Evolutionary conservation across 2,797 vertebrate species (phyloP).

Genomic region (Melanotaenia trifasciata): DNA sequence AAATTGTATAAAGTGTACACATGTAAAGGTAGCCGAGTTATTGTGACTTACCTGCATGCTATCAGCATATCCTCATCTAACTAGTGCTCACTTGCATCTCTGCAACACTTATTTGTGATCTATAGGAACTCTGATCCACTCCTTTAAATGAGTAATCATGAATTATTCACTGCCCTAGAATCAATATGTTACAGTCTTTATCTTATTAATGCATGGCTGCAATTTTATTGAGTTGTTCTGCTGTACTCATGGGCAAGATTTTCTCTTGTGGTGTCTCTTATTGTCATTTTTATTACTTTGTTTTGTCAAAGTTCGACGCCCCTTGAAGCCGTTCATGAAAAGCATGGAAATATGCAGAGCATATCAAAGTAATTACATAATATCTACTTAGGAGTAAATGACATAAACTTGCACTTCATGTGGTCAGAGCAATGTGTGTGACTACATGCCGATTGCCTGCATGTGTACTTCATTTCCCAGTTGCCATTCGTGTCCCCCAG

Average conservation of each 20-base stretch:
- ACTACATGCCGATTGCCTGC: conserved; percentile 25
- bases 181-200: background rate
- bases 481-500: conserved; percentile 44
- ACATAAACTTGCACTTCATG: conserved; percentile 1
- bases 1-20: background rate
- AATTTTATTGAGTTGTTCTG: too few relatives aligned
- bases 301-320: background rate
- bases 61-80: background rate
- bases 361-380: conserved; percentile 13
- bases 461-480: conserved; percentile 49
- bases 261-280: too few relatives aligned
- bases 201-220: background rate
- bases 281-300: background rate
- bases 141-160: background rate
- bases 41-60: too few relatives aligned
- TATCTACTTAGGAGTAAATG: background rate
- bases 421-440: background rate
- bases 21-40: background rate
- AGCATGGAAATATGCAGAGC: background rate
- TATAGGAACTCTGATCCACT: background rate
- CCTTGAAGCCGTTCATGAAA: background rate
- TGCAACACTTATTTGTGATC: too few relatives aligned
- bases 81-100: too few relatives aligned
- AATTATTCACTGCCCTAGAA: background rate
- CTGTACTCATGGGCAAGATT: too few relatives aligned